These are phyloP conservation scores for Saguinus imperator DNA, from an alignment of 2,113 vertebrate species.

Conservation along the genomic window DNA sequence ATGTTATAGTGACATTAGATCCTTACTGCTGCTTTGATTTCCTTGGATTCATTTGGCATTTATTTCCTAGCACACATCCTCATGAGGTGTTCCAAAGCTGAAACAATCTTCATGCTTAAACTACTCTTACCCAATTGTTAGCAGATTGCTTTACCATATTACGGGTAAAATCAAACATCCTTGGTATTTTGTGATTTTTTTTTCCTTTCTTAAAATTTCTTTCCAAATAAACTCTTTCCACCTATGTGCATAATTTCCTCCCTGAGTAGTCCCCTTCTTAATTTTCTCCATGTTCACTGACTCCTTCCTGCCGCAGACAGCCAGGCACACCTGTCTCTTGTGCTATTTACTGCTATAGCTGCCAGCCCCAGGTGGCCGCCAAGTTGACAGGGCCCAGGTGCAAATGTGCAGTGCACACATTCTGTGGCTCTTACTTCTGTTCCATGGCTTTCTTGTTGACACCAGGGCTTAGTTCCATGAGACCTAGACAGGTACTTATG, in stretches of 20 bases:
- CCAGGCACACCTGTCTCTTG: background rate
- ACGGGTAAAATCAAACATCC: background rate
- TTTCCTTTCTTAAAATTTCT: background rate
- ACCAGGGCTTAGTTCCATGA: background rate
- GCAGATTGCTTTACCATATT: background rate
- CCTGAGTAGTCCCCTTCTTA: background rate
- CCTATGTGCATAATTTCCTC: background rate
- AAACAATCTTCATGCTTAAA: background rate
- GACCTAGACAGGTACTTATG: background rate
- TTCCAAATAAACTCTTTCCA: background rate
- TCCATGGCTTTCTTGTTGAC: background rate
- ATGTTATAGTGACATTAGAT: background rate
- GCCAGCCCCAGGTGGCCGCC: background rate
- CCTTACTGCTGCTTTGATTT: background rate
- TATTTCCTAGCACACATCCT: background rate
- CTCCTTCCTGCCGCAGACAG: background rate
- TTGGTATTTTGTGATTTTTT: background rate
- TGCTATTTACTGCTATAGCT: background rate
- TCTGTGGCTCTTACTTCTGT: background rate
- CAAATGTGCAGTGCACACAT: background rate
- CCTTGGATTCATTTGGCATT: background rate
- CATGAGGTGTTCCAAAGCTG: background rate
- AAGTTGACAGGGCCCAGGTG: fast-evolving
- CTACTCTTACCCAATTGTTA: background rate
- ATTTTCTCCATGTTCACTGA: background rate